Evolutionary conservation across 1,140 invertebrate species (phyloP), one percentile per base, ranked within the genome.

Genomic region (Heterodera schachtii): DNA sequence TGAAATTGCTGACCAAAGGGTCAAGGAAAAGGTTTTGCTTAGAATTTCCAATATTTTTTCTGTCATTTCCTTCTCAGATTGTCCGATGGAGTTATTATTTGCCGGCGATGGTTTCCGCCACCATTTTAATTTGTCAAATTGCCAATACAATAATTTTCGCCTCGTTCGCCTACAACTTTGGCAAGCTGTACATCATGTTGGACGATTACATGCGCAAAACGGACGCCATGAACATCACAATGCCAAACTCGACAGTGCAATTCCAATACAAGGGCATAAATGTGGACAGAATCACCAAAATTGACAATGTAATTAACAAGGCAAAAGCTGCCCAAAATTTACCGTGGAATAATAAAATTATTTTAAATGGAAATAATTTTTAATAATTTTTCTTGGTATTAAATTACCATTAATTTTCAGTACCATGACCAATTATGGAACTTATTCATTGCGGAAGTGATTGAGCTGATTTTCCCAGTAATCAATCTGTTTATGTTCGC

Each of bases 391-490:
- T 31, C 31, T 31, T 31, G 31, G 31, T 31, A 31, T 52, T 11
- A 52, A 52, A 52, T 52, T 9, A 16, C 41, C 9, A 41, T 1
- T 57, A 47, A 19, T 9, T 84, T 89, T 78, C 31, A 86, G 86
- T 86, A 86, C 64, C 86, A 86, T 49, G 86, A 86, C 60, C 87
- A 84, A 64, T 66, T 86, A n/a, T 86, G 86, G 86, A 89, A 86
- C 16, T 73, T 86, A 67, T 86, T 86, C 52, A 85, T 86, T 11
- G 86, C 86, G 0, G 86, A 86, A 80, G 79, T 86, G 41, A 86
- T 86, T 43, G 84, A 86, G 74, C 57, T 86, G 6, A 78, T 86
- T 3, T 86, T 86, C 78, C 86, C 86, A 11, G 41, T 81, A 3
- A 84, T 86, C 41, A 88, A 88, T 60, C 60, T 86, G n/a, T 75